Evolutionary conservation across 2,888 invertebrate genomes (phyloP).

Genomic region (Tortrix viridana): DNA sequence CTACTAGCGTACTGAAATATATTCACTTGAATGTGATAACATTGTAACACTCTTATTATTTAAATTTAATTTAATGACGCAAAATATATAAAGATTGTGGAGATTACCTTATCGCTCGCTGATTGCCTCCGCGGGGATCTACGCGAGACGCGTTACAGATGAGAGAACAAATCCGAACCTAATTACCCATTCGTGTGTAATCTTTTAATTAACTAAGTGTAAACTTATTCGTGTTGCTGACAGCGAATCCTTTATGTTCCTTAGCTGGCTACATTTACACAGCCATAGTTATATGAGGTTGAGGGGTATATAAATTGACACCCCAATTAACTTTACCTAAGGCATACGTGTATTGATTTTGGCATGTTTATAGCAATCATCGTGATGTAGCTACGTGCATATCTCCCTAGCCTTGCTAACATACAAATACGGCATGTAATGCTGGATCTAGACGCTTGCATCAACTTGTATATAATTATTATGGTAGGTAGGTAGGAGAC

Average conservation of each 20-base stretch:
- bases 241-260: slow-evolving; percentile 53
- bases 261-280: slow-evolving; percentile 38
- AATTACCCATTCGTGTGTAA: slow-evolving; percentile 78
- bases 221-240: slow-evolving; percentile 66
- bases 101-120: slow-evolving; percentile 20
- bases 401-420: background rate
- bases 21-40: too few relatives aligned
- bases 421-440: background rate
- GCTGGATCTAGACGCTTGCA: background rate
- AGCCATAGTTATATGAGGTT: slow-evolving; percentile 6
- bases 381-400: too few relatives aligned
- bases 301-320: slow-evolving; percentile 8
- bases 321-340: background rate
- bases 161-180: slow-evolving; percentile 73
- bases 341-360: background rate
- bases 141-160: slow-evolving; percentile 61
- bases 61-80: background rate
- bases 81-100: slow-evolving; percentile 13
- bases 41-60: too few relatives aligned
- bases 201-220: slow-evolving; percentile 79
- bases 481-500: slow-evolving; percentile 39
- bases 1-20: too few relatives aligned
- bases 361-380: too few relatives aligned
- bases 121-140: slow-evolving; percentile 56
- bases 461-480: background rate